These are phyloP conservation scores for Aphaenogaster rudis DNA, from an alignment of 1,140 invertebrate species.

Conservation along the genomic window DNA sequence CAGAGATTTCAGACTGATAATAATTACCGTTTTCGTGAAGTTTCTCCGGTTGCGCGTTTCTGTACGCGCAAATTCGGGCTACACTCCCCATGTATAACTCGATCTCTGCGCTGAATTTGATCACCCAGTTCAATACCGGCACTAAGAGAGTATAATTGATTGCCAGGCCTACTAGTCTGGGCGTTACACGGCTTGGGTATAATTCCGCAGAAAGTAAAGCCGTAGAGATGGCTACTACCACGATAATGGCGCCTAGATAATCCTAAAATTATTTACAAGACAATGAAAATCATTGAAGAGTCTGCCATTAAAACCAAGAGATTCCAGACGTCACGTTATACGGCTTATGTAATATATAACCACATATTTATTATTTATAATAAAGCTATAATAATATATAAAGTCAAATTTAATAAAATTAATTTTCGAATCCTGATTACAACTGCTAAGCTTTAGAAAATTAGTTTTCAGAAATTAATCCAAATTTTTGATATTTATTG, in stretches of 20 bases:
- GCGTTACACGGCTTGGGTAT: slow-evolving; percentile 87
- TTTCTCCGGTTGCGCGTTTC: slow-evolving; percentile 88
- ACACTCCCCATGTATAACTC: slow-evolving; percentile 94
- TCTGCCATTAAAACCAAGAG: not conserved
- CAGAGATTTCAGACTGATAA: not conserved
- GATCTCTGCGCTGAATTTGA: slow-evolving; percentile 92
- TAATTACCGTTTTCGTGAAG: slow-evolving; percentile 86
- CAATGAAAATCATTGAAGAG: not conserved
- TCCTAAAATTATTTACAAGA: slow-evolving; percentile 88
- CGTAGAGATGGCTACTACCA: slow-evolving; percentile 91
- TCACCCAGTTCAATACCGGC: slow-evolving; percentile 93
- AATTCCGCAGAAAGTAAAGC: slow-evolving; percentile 88
- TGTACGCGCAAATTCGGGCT: slow-evolving; percentile 90
- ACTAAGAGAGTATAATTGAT: slow-evolving; percentile 94
- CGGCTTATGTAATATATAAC: not conserved
- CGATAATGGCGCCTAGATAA: slow-evolving; percentile 92
- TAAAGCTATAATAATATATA: not conserved
- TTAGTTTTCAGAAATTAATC: not conserved
- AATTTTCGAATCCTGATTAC: not conserved
- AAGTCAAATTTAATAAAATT: not conserved
- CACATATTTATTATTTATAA: slow-evolving; percentile 2
- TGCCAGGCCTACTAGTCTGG: slow-evolving; percentile 90
- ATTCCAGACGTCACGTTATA: not conserved
- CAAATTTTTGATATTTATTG: not conserved
- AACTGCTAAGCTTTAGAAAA: not conserved